phyloP scores from a whole-genome alignment of 2,797 vertebrate species.

The Hirundo rustica region DNA sequence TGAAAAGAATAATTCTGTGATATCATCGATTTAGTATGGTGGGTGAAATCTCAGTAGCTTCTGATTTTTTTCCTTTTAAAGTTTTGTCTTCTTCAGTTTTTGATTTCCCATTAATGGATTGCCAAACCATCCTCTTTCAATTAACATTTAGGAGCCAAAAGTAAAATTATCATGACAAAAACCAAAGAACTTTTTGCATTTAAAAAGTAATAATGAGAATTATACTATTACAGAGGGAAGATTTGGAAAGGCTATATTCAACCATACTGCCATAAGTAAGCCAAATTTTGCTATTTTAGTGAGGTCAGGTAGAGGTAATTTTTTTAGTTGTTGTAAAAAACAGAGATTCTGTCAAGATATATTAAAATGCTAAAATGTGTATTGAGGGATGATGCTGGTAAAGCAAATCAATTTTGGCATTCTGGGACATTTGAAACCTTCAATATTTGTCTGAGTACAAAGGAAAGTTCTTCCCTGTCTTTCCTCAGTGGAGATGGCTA shows the following conservation, averaged over 20 bases:
- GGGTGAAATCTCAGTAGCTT: neutral
- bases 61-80: neutral
- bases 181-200: neutral
- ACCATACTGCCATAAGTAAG: neutral
- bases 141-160: neutral
- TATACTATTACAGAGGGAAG: neutral
- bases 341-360: neutral
- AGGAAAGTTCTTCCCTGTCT: neutral
- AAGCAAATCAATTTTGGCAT: neutral
- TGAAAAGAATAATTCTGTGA: neutral
- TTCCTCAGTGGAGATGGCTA: neutral
- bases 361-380: neutral
- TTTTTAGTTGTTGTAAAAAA: neutral
- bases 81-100: neutral
- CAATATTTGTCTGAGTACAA: neutral
- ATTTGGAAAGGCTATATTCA: neutral
- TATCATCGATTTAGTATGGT: too few species aligned
- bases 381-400: accelerated
- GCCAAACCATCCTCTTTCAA: neutral
- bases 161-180: neutral
- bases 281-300: neutral
- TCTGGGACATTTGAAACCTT: neutral
- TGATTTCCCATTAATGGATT: neutral
- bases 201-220: neutral
- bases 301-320: neutral